A percentile compares a stretch with the other conserved stretches of the same genome.
These are phyloP conservation scores for Myodes glareolus DNA, from an alignment of 2,113 vertebrate species.

Conservation along the genomic window DNA sequence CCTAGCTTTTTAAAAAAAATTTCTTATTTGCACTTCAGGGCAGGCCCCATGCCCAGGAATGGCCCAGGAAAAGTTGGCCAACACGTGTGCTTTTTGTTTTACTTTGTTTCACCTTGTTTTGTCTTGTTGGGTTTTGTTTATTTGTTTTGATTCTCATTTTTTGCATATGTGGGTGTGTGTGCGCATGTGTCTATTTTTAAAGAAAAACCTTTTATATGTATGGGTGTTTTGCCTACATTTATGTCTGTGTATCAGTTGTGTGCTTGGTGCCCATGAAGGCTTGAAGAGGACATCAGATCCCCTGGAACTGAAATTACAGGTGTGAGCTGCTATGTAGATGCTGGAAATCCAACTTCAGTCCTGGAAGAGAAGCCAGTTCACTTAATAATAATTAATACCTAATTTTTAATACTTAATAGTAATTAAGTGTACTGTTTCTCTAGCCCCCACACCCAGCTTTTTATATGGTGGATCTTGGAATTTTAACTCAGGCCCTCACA, in stretches of 20 bases:
- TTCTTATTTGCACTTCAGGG: neutral
- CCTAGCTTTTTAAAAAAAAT: neutral
- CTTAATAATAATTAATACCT: no score
- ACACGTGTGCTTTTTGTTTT: neutral
- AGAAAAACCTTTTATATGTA: neutral
- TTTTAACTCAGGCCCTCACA: neutral
- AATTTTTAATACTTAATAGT: no score
- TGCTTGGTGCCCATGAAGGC: neutral
- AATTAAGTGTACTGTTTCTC: neutral
- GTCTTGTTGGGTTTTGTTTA: neutral
- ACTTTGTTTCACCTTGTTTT: neutral
- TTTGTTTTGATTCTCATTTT: neutral
- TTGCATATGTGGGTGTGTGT: neutral
- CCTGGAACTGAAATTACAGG: neutral
- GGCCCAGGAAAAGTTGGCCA: neutral
- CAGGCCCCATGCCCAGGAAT: neutral
- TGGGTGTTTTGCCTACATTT: neutral
- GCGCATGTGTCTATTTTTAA: neutral
- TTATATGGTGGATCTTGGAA: neutral
- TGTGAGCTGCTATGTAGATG: neutral
- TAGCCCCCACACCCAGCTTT: neutral
- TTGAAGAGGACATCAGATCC: neutral
- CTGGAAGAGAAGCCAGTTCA: neutral
- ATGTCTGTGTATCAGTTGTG: neutral
- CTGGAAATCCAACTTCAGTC: neutral